These are phyloP conservation scores for Pangasius larnaudii DNA, from an alignment of 2,797 vertebrate species.

Conservation along the genomic window DNA sequence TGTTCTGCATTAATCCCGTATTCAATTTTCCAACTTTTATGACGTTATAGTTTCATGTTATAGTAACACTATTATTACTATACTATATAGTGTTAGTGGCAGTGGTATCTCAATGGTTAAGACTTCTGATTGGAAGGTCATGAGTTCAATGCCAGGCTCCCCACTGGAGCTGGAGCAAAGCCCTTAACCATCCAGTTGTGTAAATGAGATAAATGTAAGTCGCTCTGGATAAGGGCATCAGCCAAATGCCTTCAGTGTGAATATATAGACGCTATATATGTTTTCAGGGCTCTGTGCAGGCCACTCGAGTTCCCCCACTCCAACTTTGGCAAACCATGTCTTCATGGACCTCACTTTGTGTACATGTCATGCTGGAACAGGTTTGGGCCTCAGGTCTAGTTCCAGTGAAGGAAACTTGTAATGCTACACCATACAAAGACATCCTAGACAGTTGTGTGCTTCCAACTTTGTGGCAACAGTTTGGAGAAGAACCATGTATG, in stretches of 20 bases:
- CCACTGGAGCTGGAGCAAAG: background rate
- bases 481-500: background rate
- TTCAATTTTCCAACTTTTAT: background rate
- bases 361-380: background rate
- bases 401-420: background rate
- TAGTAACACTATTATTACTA: background rate
- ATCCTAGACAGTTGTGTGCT: background rate
- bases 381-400: background rate
- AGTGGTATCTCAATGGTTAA: no score
- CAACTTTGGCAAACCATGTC: background rate
- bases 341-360: background rate
- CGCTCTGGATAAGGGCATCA: background rate
- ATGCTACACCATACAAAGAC: background rate
- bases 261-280: background rate
- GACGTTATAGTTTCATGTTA: background rate
- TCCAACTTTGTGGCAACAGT: background rate
- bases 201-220: background rate
- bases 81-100: no score
- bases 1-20: background rate
- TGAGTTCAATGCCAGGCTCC: background rate
- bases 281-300: background rate
- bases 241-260: background rate
- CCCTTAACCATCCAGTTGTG: background rate
- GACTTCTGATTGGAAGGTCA: background rate
- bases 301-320: background rate